Base-by-base conservation (phyloP, 2,888 invertebrate species). In the Chaetoderma sp. region DNA sequence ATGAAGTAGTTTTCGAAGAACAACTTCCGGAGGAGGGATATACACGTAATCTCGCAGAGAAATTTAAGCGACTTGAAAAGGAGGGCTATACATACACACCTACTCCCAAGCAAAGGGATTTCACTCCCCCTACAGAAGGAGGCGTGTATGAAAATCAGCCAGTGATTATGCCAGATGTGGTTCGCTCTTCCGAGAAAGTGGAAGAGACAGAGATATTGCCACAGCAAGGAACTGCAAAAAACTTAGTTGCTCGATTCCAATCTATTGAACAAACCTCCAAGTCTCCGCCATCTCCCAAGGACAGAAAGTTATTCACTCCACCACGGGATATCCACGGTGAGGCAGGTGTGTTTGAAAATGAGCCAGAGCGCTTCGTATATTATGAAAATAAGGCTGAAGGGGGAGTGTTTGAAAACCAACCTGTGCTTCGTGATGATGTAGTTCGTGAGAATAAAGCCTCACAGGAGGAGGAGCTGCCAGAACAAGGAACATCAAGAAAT, bases 241-340 rank as follows among this genome's bases (percentile, higher is more conserved):
- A 88, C 85, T 90, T 96, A 72, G 91, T 94, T 61, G 93, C 93
- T 84, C n/a, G 28, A 8, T 52, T 52, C 32, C 91, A 91, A 82
- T 97, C 96, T 86, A 96, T 96, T 86, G 93, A 93, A 65, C 91
- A 95, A 89, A 91, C 92, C 65, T 59, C 52, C 18, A 28, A 52
- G 30, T 18, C 32, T 3, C 16, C 52, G 3, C 18, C 52, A 32
- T 32, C 52, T 18, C 32, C 32, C 16, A 18, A 33, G 13, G 16
- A 18, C 28, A 16, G 32, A 2, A 16, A 52, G 52, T 32, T 52
- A 13, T n/a, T n/a, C n/a, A 52, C 52, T 13, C 52, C 52, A 28
- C 52, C 52, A 28, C 28, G 30, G 3, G 52, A 52, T 30, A n/a
- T n/a, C n/a, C n/a, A n/a, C n/a, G n/a, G n/a, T n/a, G n/a, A n/a